Conservation (phyloP, 2,113 vertebrate species). For the Brienomyrus brachyistius region DNA sequence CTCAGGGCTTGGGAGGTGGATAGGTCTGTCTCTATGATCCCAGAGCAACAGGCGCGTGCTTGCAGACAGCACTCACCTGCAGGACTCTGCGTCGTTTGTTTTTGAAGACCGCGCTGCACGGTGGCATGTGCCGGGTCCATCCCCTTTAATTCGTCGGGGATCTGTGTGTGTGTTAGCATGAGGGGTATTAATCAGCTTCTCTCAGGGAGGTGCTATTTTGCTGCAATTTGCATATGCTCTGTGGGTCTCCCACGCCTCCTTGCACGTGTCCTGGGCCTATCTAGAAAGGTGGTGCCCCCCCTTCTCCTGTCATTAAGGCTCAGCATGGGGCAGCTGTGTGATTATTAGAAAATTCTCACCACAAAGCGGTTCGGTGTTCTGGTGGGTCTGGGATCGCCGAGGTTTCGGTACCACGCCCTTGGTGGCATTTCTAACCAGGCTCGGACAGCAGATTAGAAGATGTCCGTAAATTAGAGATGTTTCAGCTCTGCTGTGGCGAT, state of each 20-base stretch:
- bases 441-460: conserved; percentile 6
- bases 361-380: conserved; percentile 46
- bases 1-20: conserved; percentile 91
- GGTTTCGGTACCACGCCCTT: conserved; percentile 44
- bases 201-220: conserved; percentile 17
- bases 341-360: conserved; percentile 26
- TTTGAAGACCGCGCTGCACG: not conserved
- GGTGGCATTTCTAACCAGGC: not conserved
- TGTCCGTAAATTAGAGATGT: conserved; percentile 7
- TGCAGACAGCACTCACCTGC: not conserved
- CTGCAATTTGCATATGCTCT: conserved; percentile 2
- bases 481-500: not conserved
- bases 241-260: not conserved
- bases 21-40: conserved; percentile 60
- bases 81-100: not conserved
- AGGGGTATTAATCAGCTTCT: conserved; percentile 27
- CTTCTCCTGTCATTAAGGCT: not conserved
- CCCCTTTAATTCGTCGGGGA: conserved; percentile 10
- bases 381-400: conserved; percentile 44
- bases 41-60: conserved; percentile 15
- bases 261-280: conserved; percentile 1
- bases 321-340: not conserved
- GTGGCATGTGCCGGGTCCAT: not conserved
- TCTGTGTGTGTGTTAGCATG: conserved; percentile 34
- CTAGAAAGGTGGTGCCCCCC: not conserved